Conservation (phyloP, 2,888 invertebrate species). For the Pinctada fucata region DNA sequence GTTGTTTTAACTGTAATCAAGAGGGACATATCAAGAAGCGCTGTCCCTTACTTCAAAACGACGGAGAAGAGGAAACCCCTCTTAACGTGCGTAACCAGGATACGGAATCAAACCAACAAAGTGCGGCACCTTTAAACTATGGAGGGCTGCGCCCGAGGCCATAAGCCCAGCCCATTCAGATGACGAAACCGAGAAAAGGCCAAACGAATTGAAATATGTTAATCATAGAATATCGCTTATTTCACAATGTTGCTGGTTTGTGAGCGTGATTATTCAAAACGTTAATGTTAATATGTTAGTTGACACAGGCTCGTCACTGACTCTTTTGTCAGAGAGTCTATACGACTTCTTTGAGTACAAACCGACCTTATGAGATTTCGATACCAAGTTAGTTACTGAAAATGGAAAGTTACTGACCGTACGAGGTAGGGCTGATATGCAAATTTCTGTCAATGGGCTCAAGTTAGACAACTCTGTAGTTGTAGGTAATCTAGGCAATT, state of each 20-base stretch:
- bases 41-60: neutral
- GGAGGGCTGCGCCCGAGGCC: constrained; percentile 16
- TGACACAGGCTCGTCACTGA: constrained; percentile 33
- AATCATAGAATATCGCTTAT: neutral
- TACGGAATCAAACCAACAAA: too few species aligned
- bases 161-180: constrained; percentile 2
- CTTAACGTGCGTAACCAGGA: neutral
- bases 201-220: neutral
- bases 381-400: constrained; percentile 5
- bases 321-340: constrained; percentile 14
- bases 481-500: constrained; percentile 25
- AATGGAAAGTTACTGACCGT: too few species aligned
- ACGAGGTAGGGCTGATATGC: constrained; percentile 12
- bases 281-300: constrained; percentile 15
- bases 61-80: neutral
- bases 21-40: constrained; percentile 10
- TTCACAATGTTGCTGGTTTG: constrained; percentile 21
- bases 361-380: neutral
- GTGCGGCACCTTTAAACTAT: too few species aligned
- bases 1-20: constrained; percentile 3
- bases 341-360: constrained; percentile 7
- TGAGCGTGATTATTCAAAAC: neutral
- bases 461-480: constrained; percentile 12
- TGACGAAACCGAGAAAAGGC: neutral
- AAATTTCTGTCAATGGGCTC: constrained; percentile 8